These are phyloP conservation scores for Spermophilus dauricus DNA, from an alignment of 2,113 vertebrate species.

Conservation along the genomic window DNA sequence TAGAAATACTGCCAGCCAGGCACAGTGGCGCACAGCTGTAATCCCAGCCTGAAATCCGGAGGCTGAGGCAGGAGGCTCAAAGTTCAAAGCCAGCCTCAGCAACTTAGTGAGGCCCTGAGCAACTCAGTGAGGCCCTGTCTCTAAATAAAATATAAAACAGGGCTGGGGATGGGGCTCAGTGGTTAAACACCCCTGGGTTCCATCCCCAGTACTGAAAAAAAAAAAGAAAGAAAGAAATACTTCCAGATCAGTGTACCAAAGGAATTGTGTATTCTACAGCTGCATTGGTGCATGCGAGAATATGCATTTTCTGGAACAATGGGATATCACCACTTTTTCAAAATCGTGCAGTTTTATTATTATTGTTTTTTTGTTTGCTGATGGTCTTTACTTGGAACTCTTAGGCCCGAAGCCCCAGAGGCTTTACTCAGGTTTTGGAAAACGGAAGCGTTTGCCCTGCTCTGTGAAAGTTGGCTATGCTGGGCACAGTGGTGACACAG, in stretches of 20 bases:
- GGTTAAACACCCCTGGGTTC: too few relatives aligned
- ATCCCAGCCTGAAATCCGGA: too few relatives aligned
- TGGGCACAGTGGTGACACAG: not conserved
- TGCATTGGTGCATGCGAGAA: not conserved
- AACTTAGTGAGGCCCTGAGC: too few relatives aligned
- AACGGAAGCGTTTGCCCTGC: not conserved
- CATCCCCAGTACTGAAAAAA: not conserved
- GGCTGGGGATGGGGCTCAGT: too few relatives aligned
- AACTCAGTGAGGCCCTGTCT: too few relatives aligned
- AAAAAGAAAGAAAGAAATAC: not conserved
- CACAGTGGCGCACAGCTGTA: rapidly evolving
- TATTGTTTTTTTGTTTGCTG: not conserved
- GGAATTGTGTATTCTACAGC: not conserved
- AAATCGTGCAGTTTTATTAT: not conserved
- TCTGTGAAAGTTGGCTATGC: not conserved
- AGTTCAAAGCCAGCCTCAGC: too few relatives aligned
- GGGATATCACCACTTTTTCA: not conserved
- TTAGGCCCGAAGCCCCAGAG: not conserved
- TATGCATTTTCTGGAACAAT: not conserved
- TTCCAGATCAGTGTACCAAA: not conserved
- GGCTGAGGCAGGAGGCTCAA: too few relatives aligned
- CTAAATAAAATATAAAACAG: too few relatives aligned
- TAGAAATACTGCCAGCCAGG: too few relatives aligned
- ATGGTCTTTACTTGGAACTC: not conserved
- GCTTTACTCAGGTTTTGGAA: not conserved